Evolutionary conservation across 2,888 invertebrate genomes (phyloP), one percentile per base, ranked within the genome.

Genomic region (Eilema caniola): DNA sequence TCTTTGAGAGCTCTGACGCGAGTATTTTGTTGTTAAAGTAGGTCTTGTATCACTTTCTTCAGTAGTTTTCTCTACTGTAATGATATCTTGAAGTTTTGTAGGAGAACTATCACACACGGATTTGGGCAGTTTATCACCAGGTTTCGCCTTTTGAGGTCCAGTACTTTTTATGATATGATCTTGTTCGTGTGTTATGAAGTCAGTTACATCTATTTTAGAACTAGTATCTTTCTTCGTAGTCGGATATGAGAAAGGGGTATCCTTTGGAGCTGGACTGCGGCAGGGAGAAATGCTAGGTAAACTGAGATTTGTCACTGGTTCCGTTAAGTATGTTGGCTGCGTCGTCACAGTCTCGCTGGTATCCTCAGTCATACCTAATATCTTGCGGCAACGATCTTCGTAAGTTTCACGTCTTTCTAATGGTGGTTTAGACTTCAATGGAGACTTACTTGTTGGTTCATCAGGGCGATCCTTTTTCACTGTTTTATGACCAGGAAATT

Each of bases 361-460:
- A 69, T 91, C 90, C 70, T 95, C 93, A 64, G 94, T 89, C 93
- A 97, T 96, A 4, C 97, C 97, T 57, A 97, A 92, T 80, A 97
- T 97, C 83, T 97, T 96, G 56, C 96, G 95, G 78, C 97, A 97
- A 47, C 97, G 94, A 87, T 97, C 97, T 88, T 97, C 97, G 76
- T 97, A 97, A 1, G 97, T 97, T 89, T 97, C 97, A 56, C 97
- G 96, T 80, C 97, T 94, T 76, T 96, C 96, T 53, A 96, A 88
- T 1, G 96, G 96, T 57, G 96, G 96, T 78, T 96, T 96, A 31
- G 92, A 85, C 79, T 96, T 96, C 0, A 92, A 86, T 11, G 88
- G 86, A 41, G 83, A 75, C 62, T 83, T 83, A n/a, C 73, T 57
- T n/a, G 81, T 78, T 24, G 85, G 73, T 80, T 89, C 83, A 53